Base-by-base conservation (phyloP, 2,113 vertebrate species). In the Xenus cinereus region DNA sequence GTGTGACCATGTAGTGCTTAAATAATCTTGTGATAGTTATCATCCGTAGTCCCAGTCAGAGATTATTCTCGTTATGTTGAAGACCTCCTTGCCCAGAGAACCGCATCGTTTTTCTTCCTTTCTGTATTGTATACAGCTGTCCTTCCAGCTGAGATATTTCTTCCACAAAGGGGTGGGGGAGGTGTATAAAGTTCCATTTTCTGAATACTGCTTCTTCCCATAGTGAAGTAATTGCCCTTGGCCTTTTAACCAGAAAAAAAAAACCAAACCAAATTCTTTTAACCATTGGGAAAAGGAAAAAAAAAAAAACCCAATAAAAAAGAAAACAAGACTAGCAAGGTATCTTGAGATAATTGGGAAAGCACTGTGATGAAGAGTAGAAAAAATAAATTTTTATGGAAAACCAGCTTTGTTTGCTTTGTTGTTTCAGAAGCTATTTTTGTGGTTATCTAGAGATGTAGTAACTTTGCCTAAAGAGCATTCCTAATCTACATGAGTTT, bases 1-100 rank as follows among this genome's bases (percentile, higher is more conserved):
- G 2, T 73, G 45, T 75, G n/a, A 43, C 28, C 18, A 3, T 1
- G 6, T 41, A 28, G 41, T 28, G 28, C 18, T 33, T 64, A 6
- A 54, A 19, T 67, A 19, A 8, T 28, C 3, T 1, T 0, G 0
- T 37, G 39, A 3, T n/a, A 51, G 12, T 63, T 75, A 22, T 12
- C 23, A 14, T 37, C 7, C 57, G 0, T 9, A 23, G 51, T 68
- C 24, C 11, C 35, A 43, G 15, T 27, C 22, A 20, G 32, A 18
- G 43, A 9, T 7, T 41, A 7, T 30, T 81, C 22, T 41, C 24
- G 2, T 12, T 54, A 48, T 18, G 5, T 4, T 87, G 57, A 48
- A 88, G 67, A n/a, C 54, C 6, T 82, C 30, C 18, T 68, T 59
- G 14, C 12, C 15, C 27, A 48, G 46, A 74, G 46, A 67, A 37